Conservation (phyloP, 2,888 invertebrate genomes). For the Plagodis dolabraria region DNA sequence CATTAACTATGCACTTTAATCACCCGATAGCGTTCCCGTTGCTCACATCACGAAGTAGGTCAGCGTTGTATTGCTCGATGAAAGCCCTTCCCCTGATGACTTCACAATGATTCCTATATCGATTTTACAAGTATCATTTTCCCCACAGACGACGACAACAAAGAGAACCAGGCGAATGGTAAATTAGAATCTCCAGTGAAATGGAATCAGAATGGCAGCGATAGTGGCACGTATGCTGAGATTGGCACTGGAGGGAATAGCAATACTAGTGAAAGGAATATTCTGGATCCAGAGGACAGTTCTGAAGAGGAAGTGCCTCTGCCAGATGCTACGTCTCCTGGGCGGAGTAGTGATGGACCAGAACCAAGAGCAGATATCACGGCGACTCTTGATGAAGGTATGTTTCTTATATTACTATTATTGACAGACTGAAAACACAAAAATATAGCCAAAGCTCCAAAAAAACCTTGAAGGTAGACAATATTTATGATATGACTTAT, state of each 20-base stretch:
- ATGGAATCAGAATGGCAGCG: slow-evolving; percentile 80
- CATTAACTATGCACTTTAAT: slow-evolving; percentile 29
- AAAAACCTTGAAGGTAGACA: not conserved
- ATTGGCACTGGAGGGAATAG: slow-evolving; percentile 77
- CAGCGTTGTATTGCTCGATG: slow-evolving; percentile 19
- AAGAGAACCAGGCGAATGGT: slow-evolving; percentile 80
- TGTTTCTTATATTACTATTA: slow-evolving; percentile 2
- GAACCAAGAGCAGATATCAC: slow-evolving; percentile 80
- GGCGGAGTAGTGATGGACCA: slow-evolving; percentile 78
- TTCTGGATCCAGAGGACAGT: slow-evolving; percentile 78
- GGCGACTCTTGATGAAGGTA: slow-evolving; percentile 75
- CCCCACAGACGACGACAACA: slow-evolving; percentile 75
- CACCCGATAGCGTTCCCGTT: slow-evolving; percentile 22
- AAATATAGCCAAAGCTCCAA: not conserved
- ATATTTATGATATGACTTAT: too few species aligned
- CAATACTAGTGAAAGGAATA: slow-evolving; percentile 74
- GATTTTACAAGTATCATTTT: slow-evolving; percentile 17
- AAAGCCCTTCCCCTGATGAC: slow-evolving; percentile 12
- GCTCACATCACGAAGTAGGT: slow-evolving; percentile 22
- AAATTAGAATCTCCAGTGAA: slow-evolving; percentile 78
- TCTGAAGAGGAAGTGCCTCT: slow-evolving; percentile 79
- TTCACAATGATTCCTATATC: slow-evolving; percentile 1
- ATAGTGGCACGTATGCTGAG: slow-evolving; percentile 81
- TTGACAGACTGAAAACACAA: not conserved
- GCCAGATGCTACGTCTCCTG: slow-evolving; percentile 78